These are phyloP conservation scores for Acromyrmex charruanus DNA, from an alignment of 1,140 invertebrate species.

Conservation along the genomic window DNA sequence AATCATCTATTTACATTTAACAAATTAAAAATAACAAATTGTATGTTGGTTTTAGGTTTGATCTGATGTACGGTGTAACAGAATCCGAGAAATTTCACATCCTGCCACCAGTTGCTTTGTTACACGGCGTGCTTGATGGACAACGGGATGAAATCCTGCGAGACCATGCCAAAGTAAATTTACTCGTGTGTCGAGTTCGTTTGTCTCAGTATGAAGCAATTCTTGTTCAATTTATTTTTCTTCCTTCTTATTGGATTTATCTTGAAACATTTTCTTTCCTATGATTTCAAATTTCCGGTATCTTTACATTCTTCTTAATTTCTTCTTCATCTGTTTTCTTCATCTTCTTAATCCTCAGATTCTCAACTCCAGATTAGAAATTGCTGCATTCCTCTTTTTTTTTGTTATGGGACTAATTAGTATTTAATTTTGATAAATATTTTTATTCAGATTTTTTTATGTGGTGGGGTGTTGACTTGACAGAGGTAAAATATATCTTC, in stretches of 20 bases:
- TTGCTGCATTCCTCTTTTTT: background rate
- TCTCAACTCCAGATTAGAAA: background rate
- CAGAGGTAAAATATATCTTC: background rate
- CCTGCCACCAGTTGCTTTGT: constrained; percentile 91
- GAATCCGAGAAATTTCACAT: constrained; percentile 95
- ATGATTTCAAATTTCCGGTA: background rate
- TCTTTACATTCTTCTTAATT: background rate
- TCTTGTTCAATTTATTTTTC: constrained; percentile 25
- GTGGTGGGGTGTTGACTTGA: too few relatives aligned
- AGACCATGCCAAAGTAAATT: constrained; percentile 89
- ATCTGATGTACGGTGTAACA: constrained; percentile 95
- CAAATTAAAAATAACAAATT: background rate
- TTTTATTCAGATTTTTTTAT: too few relatives aligned
- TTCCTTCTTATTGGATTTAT: background rate
- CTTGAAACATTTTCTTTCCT: background rate
- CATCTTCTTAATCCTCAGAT: background rate
- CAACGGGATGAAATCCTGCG: constrained; percentile 93
- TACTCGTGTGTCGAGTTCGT: constrained; percentile 8
- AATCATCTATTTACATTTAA: background rate
- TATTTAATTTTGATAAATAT: too few relatives aligned
- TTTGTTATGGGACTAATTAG: too few relatives aligned
- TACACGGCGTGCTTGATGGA: constrained; percentile 92
- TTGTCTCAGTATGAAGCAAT: constrained; percentile 12
- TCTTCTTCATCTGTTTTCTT: background rate
- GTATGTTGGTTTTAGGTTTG: constrained; percentile 88